phyloP scores from a whole-genome alignment of 2,797 vertebrate genomes.

The Zonotrichia albicollis region DNA sequence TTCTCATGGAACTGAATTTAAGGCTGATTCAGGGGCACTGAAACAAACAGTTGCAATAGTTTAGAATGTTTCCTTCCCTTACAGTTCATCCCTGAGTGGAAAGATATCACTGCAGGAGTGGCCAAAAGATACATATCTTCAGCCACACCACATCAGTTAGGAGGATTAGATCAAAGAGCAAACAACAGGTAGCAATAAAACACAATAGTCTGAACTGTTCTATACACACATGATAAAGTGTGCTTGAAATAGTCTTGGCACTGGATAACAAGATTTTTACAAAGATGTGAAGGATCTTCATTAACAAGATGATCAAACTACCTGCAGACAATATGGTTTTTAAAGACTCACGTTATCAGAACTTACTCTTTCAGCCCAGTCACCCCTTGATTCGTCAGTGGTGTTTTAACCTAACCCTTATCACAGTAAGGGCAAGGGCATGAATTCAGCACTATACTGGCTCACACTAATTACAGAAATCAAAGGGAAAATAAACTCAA shows the following conservation, averaged over 20 bases:
- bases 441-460: not conserved
- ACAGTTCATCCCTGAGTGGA: not conserved
- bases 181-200: not conserved
- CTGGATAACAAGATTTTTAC: not conserved
- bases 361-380: not conserved
- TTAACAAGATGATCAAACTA: not conserved
- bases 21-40: not conserved
- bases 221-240: not conserved
- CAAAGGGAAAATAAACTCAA: not conserved
- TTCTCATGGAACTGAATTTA: not conserved
- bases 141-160: not conserved
- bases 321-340: not conserved
- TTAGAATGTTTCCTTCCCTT: not conserved
- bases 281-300: not conserved
- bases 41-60: not conserved
- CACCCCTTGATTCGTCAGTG: not conserved
- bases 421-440: not conserved
- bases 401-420: not conserved
- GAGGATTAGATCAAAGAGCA: not conserved
- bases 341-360: not conserved
- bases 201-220: not conserved
- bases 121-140: not conserved
- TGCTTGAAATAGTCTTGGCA: not conserved
- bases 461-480: not conserved
- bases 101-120: not conserved